Percentiles rank a stretch among this genome's conserved stretches.
Evolutionary conservation across 2,888 invertebrate species (phyloP).

Genomic region (Lutraria lutraria): DNA sequence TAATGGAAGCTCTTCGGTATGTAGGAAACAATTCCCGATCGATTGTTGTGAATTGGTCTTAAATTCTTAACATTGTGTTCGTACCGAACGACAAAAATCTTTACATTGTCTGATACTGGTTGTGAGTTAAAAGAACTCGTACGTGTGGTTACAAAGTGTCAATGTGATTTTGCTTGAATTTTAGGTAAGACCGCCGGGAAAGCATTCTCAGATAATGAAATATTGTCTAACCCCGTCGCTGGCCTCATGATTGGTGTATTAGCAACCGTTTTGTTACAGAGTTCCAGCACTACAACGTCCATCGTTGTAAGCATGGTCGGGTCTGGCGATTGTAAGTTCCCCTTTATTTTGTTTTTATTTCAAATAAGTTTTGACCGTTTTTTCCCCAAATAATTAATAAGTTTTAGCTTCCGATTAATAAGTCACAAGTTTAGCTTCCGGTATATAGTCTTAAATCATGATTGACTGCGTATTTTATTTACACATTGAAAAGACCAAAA

Average conservation of each 20-base stretch:
- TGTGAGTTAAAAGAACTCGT: too few relatives aligned
- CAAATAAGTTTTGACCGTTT: neutral
- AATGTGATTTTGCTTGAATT: neutral
- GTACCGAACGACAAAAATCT: too few relatives aligned
- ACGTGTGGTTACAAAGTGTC: too few relatives aligned
- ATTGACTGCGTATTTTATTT: neutral
- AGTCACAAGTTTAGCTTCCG: neutral
- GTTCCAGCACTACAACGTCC: conserved; percentile 88
- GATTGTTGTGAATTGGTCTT: too few relatives aligned
- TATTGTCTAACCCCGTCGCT: conserved; percentile 88
- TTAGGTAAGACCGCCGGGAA: conserved; percentile 85
- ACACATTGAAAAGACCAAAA: neutral
- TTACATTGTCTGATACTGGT: too few relatives aligned
- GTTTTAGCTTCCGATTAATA: neutral
- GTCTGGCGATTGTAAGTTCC: conserved; percentile 80
- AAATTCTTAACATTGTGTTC: too few relatives aligned
- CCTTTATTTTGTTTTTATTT: conserved; percentile 22
- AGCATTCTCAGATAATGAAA: conserved; percentile 86
- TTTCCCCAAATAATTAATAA: neutral
- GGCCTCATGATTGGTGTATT: conserved; percentile 89
- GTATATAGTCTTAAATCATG: neutral
- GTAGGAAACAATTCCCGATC: too few relatives aligned
- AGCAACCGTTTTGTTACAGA: conserved; percentile 88
- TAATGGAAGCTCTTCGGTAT: too few relatives aligned
- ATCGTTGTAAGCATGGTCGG: conserved; percentile 86